Conservation (phyloP, 2,888 invertebrate species). For the Carpatolechia fugitivella region DNA sequence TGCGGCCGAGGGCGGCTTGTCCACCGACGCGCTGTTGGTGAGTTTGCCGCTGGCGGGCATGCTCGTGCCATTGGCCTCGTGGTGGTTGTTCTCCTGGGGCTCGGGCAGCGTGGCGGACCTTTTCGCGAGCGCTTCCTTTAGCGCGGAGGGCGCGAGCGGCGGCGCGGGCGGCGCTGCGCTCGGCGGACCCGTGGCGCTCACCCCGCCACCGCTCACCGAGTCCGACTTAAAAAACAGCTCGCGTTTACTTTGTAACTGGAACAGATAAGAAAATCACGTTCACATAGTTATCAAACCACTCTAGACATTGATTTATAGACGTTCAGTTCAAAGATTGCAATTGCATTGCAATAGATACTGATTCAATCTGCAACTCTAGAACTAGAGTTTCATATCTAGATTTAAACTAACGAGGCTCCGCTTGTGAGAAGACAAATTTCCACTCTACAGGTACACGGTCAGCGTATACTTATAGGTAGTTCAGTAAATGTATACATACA, state of each 20-base stretch:
- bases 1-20: constrained; percentile 63
- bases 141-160: constrained; percentile 65
- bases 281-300: background rate
- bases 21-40: constrained; percentile 65
- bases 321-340: background rate
- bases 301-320: background rate
- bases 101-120: constrained; percentile 69
- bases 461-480: background rate
- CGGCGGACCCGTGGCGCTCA: constrained; percentile 59
- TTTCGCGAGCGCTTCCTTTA: constrained; percentile 73
- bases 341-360: background rate
- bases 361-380: constrained; percentile 8
- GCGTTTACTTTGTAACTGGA: constrained; percentile 89
- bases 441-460: constrained; percentile 26
- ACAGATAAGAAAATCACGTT: constrained; percentile 24
- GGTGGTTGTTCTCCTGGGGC: constrained; percentile 68
- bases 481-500: background rate
- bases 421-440: constrained; percentile 41
- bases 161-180: constrained; percentile 69
- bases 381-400: constrained; percentile 20
- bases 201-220: constrained; percentile 77
- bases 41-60: constrained; percentile 49
- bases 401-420: constrained; percentile 40
- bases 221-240: constrained; percentile 92
- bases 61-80: constrained; percentile 69